Evolutionary conservation across 1,140 invertebrate species (phyloP), one percentile per base, ranked within the genome.

Genomic region (Halesus radiatus): DNA sequence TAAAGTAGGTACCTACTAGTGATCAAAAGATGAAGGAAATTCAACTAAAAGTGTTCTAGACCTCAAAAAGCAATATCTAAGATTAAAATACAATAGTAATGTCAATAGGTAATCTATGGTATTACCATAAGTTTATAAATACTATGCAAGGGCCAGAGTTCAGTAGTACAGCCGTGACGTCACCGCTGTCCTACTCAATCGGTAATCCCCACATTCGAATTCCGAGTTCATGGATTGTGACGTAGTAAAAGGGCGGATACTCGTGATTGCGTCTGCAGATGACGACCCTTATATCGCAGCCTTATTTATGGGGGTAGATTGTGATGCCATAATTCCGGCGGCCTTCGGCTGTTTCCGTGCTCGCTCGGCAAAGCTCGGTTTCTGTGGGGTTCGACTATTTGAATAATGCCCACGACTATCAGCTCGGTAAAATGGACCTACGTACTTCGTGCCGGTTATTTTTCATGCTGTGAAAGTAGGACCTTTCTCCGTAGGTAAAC

Each of bases 281-380:
- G 81, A 82, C 81, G 77, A 53, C 72, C 50, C 81, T 82, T 76
- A 82, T 82, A 79, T 74, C 76, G 78, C 74, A 29, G 73, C 26
- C 78, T 82, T 82, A 82, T 82, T 82, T 82, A 82, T 82, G 81
- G 68, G 15, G 70, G 72, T 76, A 52, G 72, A 58, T 72, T 66
- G 60, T 56, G 77, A 70, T 72, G 77, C 77, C 52, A 58, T 79
- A 76, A 76, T 76, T 74, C 77, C 60, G 20, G 53, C 64, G n/a
- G 66, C 15, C 56, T 66, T 76, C 75, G 75, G 75, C 8, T 4
- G n/a, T 66, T 66, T 64, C 75, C 72, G 72, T n/a, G 13, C 22
- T 13, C 50, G 52, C 68, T 79, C 64, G 64, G 68, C 29, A 22
- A 50, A n/a, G 22, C 45, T 68, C 76, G 76, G 22, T 20, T 62